A percentile compares a stretch with the other conserved stretches of the same genome.
Conservation (phyloP, 2,888 invertebrate genomes). For the Nymphalis urticae region DNA sequence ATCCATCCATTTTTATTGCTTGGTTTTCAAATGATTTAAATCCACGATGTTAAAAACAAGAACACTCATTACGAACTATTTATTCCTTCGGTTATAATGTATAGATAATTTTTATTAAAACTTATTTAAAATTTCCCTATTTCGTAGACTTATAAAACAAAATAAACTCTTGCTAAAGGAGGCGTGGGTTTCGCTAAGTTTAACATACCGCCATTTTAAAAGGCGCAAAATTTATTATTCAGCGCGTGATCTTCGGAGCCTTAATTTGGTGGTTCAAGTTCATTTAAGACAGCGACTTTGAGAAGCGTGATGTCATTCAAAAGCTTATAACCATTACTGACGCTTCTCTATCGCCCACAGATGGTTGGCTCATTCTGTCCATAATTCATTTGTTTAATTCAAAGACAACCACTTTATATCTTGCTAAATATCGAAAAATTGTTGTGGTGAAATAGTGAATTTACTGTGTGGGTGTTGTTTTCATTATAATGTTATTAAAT, state of each 20-base stretch:
- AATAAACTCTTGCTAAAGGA: neutral
- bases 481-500: slow-evolving; percentile 33
- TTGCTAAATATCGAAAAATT: slow-evolving; percentile 15
- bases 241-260: slow-evolving; percentile 10
- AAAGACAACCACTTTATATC: slow-evolving; percentile 25
- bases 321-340: slow-evolving; percentile 34
- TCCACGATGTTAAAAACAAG: no score
- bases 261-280: slow-evolving; percentile 34
- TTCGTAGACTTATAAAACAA: neutral
- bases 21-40: no score
- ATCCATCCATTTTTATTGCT: no score
- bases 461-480: slow-evolving; percentile 14
- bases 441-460: slow-evolving; percentile 14
- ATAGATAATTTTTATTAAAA: no score
- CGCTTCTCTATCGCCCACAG: slow-evolving; percentile 38
- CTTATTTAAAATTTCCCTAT: no score
- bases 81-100: no score
- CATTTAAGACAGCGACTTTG: slow-evolving; percentile 16
- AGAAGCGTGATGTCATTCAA: slow-evolving; percentile 33
- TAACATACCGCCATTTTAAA: slow-evolving; percentile 10
- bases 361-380: slow-evolving; percentile 35
- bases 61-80: no score
- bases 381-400: slow-evolving; percentile 36
- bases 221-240: slow-evolving; percentile 19
- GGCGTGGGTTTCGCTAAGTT: neutral